Conservation (phyloP, 2,113 vertebrate genomes). For the Dinomys branickii region DNA sequence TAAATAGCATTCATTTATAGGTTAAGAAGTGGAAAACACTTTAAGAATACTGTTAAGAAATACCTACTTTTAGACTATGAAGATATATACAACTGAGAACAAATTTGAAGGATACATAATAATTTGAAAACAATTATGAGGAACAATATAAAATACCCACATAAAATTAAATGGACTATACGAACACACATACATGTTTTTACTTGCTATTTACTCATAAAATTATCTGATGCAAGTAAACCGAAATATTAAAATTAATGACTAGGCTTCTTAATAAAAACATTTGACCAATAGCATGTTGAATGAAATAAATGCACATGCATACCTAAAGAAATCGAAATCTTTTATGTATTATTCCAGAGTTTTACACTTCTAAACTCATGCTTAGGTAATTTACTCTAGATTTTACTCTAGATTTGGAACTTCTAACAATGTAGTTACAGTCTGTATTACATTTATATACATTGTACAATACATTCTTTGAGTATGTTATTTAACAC, state of each 20-base stretch:
- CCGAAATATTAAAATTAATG: not conserved
- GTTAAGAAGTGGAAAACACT: not conserved
- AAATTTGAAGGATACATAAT: not conserved
- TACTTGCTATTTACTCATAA: not conserved
- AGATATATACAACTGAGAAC: not conserved
- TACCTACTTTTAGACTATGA: not conserved
- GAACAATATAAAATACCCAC: conserved; percentile 16
- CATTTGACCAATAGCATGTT: accelerated
- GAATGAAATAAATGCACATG: not conserved
- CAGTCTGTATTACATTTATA: conserved; percentile 1
- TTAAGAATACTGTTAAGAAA: not conserved
- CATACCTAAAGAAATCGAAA: not conserved
- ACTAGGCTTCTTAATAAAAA: not conserved
- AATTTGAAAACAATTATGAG: conserved; percentile 17
- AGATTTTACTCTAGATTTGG: not conserved
- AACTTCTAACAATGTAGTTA: not conserved
- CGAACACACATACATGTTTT: not conserved
- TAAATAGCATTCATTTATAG: not conserved
- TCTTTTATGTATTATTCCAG: not conserved
- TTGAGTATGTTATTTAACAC: conserved; percentile 28
- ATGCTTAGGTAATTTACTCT: not conserved
- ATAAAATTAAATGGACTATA: not conserved
- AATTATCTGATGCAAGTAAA: not conserved
- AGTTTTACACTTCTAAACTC: not conserved
- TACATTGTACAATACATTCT: not conserved